Evolutionary conservation across 2,888 invertebrate species (phyloP).

Genomic region (Ophion slaviceki): DNA sequence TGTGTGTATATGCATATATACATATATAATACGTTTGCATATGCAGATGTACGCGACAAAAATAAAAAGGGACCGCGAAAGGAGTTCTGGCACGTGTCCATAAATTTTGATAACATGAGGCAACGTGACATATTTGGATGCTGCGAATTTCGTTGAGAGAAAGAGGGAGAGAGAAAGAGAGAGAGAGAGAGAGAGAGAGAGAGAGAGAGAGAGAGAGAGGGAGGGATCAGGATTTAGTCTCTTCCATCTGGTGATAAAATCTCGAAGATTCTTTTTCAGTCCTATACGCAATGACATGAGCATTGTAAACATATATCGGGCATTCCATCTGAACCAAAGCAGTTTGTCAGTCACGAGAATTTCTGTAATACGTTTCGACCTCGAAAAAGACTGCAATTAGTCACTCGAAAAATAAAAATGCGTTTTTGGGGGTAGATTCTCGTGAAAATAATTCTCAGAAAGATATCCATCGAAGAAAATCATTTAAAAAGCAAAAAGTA

Average conservation of each 20-base stretch:
- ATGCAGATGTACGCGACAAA: not conserved
- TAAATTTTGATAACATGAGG: constrained; percentile 45
- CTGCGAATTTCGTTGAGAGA: constrained; percentile 24
- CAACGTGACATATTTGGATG: constrained; percentile 26
- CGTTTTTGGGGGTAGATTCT: not conserved
- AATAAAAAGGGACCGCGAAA: not conserved
- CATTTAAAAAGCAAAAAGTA: too few species aligned
- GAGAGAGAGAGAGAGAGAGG: constrained; percentile 22
- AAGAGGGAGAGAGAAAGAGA: constrained; percentile 1
- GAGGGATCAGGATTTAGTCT: not conserved
- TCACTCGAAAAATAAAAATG: not conserved
- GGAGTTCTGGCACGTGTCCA: constrained; percentile 17
- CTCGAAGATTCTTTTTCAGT: constrained; percentile 9
- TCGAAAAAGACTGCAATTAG: too few species aligned
- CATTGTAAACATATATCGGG: not conserved
- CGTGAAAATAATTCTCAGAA: not conserved
- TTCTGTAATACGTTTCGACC: too few species aligned
- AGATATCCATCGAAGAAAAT: not conserved
- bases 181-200: constrained; percentile 8
- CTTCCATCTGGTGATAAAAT: constrained; percentile 9
- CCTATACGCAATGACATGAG: not conserved
- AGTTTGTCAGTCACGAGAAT: not conserved
- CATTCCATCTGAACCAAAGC: not conserved
- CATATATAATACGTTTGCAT: not conserved
- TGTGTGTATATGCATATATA: not conserved